These are phyloP conservation scores for Entomyzon cyanotis DNA, from an alignment of 2,113 vertebrate species.

Conservation along the genomic window DNA sequence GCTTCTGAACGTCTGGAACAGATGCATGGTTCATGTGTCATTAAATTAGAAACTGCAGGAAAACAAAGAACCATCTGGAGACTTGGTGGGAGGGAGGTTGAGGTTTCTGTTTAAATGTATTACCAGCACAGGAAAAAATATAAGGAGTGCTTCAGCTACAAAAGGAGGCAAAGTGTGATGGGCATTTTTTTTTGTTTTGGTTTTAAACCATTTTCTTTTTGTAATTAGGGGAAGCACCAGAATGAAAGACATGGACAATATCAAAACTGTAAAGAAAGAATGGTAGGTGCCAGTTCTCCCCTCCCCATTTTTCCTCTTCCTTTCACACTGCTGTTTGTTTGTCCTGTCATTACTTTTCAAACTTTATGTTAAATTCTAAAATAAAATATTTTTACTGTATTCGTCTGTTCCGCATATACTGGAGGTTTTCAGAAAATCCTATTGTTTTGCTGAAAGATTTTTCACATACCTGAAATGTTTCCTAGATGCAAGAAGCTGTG, in stretches of 20 bases:
- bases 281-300: conserved; percentile 66
- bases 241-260: conserved; percentile 79
- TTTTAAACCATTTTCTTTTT: background rate
- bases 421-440: background rate
- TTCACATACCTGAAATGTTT: background rate
- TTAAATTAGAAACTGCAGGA: conserved; percentile 43
- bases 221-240: conserved; percentile 54
- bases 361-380: background rate
- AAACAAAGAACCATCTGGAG: conserved; percentile 62
- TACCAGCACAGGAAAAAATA: background rate
- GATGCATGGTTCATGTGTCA: conserved; percentile 7
- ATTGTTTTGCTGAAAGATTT: background rate
- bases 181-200: background rate
- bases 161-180: background rate
- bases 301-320: background rate
- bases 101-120: background rate
- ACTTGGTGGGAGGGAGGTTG: background rate
- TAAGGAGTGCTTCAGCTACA: background rate
- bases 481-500: background rate
- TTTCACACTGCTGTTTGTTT: background rate
- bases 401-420: background rate
- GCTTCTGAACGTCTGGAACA: background rate
- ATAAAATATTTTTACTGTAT: background rate
- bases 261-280: conserved; percentile 73
- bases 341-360: background rate